Evolutionary conservation across 2,888 invertebrate genomes (phyloP).

Genomic region (Acrobasis suavella): DNA sequence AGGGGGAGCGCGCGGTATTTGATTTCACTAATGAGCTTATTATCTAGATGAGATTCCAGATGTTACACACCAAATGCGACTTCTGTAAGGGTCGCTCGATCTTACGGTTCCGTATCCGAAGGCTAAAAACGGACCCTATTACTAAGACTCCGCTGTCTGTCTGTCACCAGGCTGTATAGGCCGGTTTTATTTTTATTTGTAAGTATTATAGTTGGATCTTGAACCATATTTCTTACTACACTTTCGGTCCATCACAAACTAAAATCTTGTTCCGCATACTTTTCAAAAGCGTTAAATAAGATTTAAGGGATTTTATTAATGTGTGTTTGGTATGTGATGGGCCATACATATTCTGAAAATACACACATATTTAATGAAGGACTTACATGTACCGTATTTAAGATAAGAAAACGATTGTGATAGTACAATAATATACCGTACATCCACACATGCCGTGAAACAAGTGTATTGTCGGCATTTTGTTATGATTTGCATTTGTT

Average conservation of each 20-base stretch:
- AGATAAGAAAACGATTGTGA: conserved; percentile 29
- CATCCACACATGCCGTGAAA: neutral
- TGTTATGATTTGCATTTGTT: conserved; percentile 24
- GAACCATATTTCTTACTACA: neutral
- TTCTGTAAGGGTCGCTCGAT: too few species aligned
- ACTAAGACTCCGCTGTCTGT: too few species aligned
- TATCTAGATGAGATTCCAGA: too few species aligned
- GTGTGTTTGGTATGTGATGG: neutral
- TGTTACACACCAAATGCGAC: too few species aligned
- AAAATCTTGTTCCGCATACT: neutral
- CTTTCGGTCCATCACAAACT: neutral
- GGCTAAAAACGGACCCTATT: too few species aligned
- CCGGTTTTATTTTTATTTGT: neutral
- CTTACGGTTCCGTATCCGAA: too few species aligned
- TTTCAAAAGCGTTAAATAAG: neutral
- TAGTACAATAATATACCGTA: conserved; percentile 32
- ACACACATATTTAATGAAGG: conserved; percentile 4
- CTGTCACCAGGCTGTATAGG: too few species aligned
- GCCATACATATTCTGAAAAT: conserved; percentile 1
- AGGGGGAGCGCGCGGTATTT: too few species aligned
- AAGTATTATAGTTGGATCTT: neutral
- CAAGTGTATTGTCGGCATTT: conserved; percentile 5
- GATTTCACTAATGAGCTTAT: too few species aligned
- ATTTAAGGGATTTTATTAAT: neutral
- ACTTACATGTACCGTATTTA: neutral